These are phyloP conservation scores for Gorsachius goisagi DNA, from an alignment of 2,113 vertebrate genomes.

Conservation along the genomic window DNA sequence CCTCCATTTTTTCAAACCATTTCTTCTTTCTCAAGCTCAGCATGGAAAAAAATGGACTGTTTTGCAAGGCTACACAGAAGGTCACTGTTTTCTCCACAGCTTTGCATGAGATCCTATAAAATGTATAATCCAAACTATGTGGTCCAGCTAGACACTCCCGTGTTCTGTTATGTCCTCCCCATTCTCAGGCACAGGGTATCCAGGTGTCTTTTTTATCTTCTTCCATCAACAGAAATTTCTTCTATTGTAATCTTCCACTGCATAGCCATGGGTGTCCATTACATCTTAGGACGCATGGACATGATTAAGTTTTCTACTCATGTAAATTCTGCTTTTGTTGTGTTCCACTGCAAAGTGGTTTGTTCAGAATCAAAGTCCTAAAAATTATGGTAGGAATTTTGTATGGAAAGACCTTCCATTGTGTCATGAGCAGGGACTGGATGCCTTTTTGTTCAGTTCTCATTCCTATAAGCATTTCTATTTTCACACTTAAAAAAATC, in stretches of 20 bases:
- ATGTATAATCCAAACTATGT: background rate
- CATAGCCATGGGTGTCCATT: background rate
- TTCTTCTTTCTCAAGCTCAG: background rate
- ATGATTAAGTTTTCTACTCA: background rate
- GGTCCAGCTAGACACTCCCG: background rate
- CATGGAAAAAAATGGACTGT: background rate
- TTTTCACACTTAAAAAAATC: background rate
- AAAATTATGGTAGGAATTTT: background rate
- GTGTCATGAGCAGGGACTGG: background rate
- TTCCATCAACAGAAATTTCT: background rate
- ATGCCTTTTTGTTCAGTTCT: background rate
- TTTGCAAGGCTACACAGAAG: background rate
- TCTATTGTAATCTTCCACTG: background rate
- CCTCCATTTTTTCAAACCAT: background rate
- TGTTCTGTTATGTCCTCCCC: background rate
- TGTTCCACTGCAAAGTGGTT: background rate
- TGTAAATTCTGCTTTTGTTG: background rate
- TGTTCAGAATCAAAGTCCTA: background rate
- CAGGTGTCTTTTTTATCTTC: background rate
- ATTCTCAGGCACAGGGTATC: background rate
- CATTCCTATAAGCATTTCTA: background rate
- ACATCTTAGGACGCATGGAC: background rate
- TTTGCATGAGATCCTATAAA: background rate
- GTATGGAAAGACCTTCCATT: background rate
- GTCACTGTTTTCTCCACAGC: background rate